Conservation (phyloP, 2,888 invertebrate species). For the Leptarthrus brevirostris region DNA sequence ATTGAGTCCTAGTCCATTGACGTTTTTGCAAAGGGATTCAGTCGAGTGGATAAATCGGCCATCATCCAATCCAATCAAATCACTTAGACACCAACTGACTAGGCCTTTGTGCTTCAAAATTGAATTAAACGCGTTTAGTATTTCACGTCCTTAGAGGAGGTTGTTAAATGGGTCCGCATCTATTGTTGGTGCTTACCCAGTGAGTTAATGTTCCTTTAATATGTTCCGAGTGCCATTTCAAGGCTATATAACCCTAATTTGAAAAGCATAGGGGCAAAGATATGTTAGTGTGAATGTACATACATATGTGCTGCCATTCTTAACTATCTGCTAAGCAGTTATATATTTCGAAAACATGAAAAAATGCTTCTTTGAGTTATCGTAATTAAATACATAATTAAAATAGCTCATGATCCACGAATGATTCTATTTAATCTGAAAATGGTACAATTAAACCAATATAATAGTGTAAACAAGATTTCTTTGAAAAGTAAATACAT, state of each 20-base stretch:
- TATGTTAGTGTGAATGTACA: too few relatives aligned
- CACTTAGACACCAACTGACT: slow-evolving; percentile 41
- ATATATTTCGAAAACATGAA: too few relatives aligned
- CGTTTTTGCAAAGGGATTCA: slow-evolving; percentile 19
- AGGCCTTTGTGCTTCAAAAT: slow-evolving; percentile 42
- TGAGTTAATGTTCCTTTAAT: slow-evolving; percentile 45
- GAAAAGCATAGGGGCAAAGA: not conserved
- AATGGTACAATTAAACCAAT: too few relatives aligned
- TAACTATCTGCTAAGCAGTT: too few relatives aligned
- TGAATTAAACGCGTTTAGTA: slow-evolving; percentile 49
- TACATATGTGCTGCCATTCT: too few relatives aligned
- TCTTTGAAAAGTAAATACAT: too few relatives aligned
- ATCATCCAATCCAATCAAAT: slow-evolving; percentile 50
- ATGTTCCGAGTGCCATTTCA: slow-evolving; percentile 36
- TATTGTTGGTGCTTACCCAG: slow-evolving; percentile 42
- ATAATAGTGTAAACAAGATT: too few relatives aligned
- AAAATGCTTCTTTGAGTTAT: too few relatives aligned
- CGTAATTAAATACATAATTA: too few relatives aligned
- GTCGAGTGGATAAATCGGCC: slow-evolving; percentile 48
- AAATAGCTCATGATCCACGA: too few relatives aligned
- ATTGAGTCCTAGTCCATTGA: slow-evolving; percentile 45
- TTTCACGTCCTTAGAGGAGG: slow-evolving; percentile 24
- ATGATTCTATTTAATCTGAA: too few relatives aligned
- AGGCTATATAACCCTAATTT: slow-evolving; percentile 13
- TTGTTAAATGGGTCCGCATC: slow-evolving; percentile 36